Conservation (phyloP, 2,797 vertebrate species). For the Linurgus olivaceus region DNA sequence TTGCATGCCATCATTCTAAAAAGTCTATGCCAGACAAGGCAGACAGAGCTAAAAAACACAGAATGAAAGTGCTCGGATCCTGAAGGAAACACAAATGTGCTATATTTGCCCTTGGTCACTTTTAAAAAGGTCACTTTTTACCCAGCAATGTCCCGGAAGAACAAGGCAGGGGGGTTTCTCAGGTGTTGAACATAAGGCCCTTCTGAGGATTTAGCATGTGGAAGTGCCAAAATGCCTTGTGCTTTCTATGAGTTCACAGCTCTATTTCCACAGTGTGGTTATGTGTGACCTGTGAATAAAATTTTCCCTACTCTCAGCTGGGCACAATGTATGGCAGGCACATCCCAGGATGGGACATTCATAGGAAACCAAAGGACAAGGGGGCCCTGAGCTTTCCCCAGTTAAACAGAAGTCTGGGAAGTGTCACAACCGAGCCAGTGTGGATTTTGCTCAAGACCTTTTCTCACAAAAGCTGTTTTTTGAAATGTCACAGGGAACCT, state of each 20-base stretch:
- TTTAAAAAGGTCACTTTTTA: neutral
- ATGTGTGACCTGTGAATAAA: fast-evolving
- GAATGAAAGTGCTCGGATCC: neutral
- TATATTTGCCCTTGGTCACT: neutral
- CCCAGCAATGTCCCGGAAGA: neutral
- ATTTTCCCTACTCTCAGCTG: neutral
- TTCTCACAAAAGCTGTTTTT: neutral
- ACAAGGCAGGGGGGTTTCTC: neutral
- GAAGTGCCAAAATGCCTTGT: neutral
- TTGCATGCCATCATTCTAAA: neutral
- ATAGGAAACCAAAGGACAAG: neutral
- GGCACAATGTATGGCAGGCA: neutral
- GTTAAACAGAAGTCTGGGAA: neutral
- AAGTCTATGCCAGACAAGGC: neutral
- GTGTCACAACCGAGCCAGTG: fast-evolving
- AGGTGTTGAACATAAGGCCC: neutral
- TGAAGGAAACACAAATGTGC: neutral
- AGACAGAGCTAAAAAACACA: neutral
- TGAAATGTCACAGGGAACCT: neutral
- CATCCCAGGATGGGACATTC: neutral
- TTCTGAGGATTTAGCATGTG: neutral
- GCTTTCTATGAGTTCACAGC: neutral
- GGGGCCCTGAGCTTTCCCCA: neutral
- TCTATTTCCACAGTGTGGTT: neutral
- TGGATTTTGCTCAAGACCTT: neutral